phyloP scores from a whole-genome alignment of 2,888 invertebrate genomes.

The Hipparchia sbordonii region DNA sequence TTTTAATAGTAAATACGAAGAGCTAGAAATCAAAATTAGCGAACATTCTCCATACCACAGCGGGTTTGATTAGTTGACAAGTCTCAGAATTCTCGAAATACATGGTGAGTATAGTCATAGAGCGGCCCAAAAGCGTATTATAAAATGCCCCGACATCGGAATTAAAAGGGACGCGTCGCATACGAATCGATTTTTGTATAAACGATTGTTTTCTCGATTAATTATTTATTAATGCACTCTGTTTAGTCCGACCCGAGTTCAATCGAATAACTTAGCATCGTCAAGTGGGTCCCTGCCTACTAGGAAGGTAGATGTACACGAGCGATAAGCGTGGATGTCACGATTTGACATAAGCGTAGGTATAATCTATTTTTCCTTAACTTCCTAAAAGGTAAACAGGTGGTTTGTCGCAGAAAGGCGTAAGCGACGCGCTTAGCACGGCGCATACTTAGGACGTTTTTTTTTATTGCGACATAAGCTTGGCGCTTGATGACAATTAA shows the following conservation, averaged over 20 bases:
- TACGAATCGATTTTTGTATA: conserved; percentile 37
- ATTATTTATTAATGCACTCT: conserved; percentile 37
- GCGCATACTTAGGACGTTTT: no score
- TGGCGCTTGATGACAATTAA: no score
- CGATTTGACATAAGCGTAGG: no score
- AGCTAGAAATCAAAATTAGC: no score
- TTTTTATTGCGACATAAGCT: no score
- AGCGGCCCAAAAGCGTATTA: conserved; percentile 23
- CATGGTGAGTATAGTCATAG: not conserved
- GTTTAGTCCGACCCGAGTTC: conserved; percentile 22
- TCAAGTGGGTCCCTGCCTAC: not conserved
- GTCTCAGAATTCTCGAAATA: not conserved
- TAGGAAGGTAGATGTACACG: not conserved
- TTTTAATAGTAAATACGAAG: no score
- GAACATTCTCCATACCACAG: no score
- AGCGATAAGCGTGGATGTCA: no score
- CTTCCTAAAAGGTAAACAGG: no score
- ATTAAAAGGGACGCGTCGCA: conserved; percentile 47
- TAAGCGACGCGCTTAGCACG: no score
- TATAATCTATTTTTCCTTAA: no score
- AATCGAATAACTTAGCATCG: conserved; percentile 11
- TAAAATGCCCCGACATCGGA: conserved; percentile 36
- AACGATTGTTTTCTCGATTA: conserved; percentile 38
- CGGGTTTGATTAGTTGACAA: not conserved
- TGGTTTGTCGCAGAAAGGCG: no score